Percentiles rank a stretch among this genome's conserved stretches.
phyloP scores from a whole-genome alignment of 2,113 vertebrate species.

The Xiphophorus couchianus region DNA sequence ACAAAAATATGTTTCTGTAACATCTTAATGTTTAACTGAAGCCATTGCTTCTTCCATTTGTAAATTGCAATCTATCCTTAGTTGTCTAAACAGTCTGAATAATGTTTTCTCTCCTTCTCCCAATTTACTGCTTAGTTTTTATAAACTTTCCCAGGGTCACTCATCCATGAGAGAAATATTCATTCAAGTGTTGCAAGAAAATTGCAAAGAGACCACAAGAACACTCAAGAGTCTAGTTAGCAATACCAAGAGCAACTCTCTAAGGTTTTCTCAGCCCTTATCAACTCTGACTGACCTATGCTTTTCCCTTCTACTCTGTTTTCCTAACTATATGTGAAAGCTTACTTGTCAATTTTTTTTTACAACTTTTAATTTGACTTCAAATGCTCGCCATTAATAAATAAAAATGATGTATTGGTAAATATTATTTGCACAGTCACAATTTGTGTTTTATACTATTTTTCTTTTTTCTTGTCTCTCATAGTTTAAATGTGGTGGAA shows the following conservation, averaged over 20 bases:
- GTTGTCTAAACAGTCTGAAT: background rate
- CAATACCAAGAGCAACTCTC: background rate
- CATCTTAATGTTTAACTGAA: too few species aligned
- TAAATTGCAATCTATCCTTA: background rate
- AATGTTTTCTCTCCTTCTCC: too few species aligned
- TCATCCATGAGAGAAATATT: background rate
- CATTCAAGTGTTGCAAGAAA: conserved; percentile 1
- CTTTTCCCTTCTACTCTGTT: background rate
- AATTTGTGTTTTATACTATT: too few species aligned
- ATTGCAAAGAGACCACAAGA: background rate
- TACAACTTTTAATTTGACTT: too few species aligned
- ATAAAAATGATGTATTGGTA: background rate
- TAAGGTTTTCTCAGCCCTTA: conserved; percentile 5
- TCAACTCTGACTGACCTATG: background rate
- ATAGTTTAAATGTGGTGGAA: too few species aligned
- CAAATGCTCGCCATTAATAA: background rate
- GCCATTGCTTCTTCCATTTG: background rate
- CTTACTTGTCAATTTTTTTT: too few species aligned
- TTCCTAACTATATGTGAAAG: background rate
- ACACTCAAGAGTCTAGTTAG: background rate
- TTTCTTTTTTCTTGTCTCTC: too few species aligned
- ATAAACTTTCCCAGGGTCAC: background rate
- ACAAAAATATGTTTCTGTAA: too few species aligned
- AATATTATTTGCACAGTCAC: background rate
- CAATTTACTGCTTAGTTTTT: background rate